Conservation (phyloP, 2,113 vertebrate species). For the Clinocottus analis region DNA sequence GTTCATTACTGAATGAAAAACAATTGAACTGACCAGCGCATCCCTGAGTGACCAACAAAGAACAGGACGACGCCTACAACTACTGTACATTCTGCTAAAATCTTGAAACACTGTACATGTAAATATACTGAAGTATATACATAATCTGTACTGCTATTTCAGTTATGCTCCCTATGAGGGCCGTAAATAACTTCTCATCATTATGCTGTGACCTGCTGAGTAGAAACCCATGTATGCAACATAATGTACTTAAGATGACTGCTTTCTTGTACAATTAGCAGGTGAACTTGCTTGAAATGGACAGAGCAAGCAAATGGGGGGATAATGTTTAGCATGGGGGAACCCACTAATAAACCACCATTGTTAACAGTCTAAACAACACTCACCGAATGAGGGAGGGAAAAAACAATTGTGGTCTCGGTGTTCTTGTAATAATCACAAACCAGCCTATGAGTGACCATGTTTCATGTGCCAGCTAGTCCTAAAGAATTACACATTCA, state of each 20-base stretch:
- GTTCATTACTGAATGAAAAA: constrained; percentile 40
- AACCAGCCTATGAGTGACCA: too few species aligned
- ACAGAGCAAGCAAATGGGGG: constrained; percentile 24
- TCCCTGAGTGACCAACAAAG: constrained; percentile 66
- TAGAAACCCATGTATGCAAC: background rate
- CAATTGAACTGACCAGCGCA: constrained; percentile 23
- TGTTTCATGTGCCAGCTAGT: background rate
- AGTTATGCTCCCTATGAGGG: constrained; percentile 51
- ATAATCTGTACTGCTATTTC: constrained; percentile 34
- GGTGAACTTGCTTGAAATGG: constrained; percentile 12
- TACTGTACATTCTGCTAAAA: constrained; percentile 12
- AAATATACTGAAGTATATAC: constrained; percentile 20
- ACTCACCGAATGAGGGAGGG: constrained; percentile 37
- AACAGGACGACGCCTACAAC: constrained; percentile 21
- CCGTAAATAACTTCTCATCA: constrained; percentile 32
- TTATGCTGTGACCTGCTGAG: constrained; percentile 12
- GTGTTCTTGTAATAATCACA: background rate
- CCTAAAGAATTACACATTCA: constrained; percentile 8
- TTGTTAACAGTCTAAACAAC: constrained; percentile 21
- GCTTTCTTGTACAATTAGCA: constrained; percentile 14
- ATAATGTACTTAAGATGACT: background rate
- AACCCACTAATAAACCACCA: constrained; percentile 21
- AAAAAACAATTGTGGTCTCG: background rate
- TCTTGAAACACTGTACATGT: constrained; percentile 36
- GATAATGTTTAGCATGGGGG: constrained; percentile 28